These are phyloP conservation scores for Lamproptera curius DNA, from an alignment of 2,888 invertebrate species.

Conservation along the genomic window DNA sequence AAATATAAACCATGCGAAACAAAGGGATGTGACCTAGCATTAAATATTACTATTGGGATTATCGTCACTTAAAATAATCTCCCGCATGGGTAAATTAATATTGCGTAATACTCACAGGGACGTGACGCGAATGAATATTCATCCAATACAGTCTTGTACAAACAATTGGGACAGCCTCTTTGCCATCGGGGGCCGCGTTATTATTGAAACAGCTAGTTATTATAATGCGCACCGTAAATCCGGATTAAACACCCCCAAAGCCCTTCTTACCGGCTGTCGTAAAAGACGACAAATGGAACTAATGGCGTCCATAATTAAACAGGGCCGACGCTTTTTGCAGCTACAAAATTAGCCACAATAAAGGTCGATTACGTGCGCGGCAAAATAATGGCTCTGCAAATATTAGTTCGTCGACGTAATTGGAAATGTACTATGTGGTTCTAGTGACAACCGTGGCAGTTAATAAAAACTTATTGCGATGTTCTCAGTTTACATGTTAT, in stretches of 20 bases:
- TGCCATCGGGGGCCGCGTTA: slow-evolving; percentile 16
- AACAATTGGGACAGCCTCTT: slow-evolving; percentile 21
- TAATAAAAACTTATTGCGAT: too few relatives aligned
- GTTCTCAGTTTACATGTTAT: too few relatives aligned
- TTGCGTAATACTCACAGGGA: slow-evolving; percentile 28
- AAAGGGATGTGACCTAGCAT: too few relatives aligned
- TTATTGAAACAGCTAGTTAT: slow-evolving; percentile 22
- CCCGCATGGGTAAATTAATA: slow-evolving; percentile 28
- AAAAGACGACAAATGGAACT: slow-evolving; percentile 19
- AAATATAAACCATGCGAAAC: too few relatives aligned
- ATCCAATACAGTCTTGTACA: slow-evolving; percentile 27
- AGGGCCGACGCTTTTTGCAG: slow-evolving; percentile 13
- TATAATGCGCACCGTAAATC: slow-evolving; percentile 19
- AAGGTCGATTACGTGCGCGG: slow-evolving; percentile 10
- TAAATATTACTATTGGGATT: too few relatives aligned
- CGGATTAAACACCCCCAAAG: slow-evolving; percentile 16
- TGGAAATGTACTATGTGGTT: neutral
- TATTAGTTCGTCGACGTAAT: neutral
- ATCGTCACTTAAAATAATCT: too few relatives aligned
- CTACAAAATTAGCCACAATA: slow-evolving; percentile 15
- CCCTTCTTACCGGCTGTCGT: slow-evolving; percentile 17
- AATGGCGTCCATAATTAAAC: slow-evolving; percentile 18
- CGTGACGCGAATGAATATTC: slow-evolving; percentile 34
- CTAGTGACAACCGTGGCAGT: neutral
- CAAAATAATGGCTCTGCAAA: neutral